These are phyloP conservation scores for Gastrophysa polygoni DNA, from an alignment of 2,888 invertebrate genomes.

Conservation along the genomic window DNA sequence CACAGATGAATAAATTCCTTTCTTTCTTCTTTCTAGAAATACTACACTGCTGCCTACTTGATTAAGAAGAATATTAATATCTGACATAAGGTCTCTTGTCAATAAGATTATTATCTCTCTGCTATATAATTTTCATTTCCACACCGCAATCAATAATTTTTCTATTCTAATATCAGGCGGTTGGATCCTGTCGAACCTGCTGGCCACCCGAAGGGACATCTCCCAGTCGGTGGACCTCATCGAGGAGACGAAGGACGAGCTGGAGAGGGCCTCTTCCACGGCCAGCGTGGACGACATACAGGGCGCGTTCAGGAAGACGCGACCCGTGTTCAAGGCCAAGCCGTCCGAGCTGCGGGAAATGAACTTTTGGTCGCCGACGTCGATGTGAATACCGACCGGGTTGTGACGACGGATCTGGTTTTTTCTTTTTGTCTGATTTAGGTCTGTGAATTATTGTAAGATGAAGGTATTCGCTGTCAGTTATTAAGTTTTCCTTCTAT, in stretches of 20 bases:
- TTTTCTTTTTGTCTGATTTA: not conserved
- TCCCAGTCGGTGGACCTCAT: constrained; percentile 64
- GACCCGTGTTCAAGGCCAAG: constrained; percentile 62
- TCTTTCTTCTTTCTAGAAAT: too few species aligned
- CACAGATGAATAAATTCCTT: too few species aligned
- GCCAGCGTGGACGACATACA: constrained; percentile 49
- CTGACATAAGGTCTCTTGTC: too few species aligned
- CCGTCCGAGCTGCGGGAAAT: constrained; percentile 79
- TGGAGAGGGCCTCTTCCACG: constrained; percentile 37
- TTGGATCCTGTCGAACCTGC: constrained; percentile 70
- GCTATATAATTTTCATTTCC: too few species aligned
- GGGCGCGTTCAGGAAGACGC: constrained; percentile 47
- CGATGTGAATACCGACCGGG: too few species aligned
- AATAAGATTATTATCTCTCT: too few species aligned
- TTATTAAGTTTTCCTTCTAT: constrained; percentile 20
- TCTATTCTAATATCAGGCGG: constrained; percentile 52
- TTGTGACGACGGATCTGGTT: constrained; percentile 12
- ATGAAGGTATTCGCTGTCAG: not conserved
- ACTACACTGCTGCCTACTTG: too few species aligned
- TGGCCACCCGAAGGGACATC: constrained; percentile 71
- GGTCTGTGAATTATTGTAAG: constrained; percentile 13
- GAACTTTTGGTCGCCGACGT: constrained; percentile 87
- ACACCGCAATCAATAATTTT: too few species aligned
- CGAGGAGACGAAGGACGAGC: constrained; percentile 63
- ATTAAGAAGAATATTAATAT: too few species aligned